These are phyloP conservation scores for Jacana jacana DNA, from an alignment of 2,113 vertebrate species.

Conservation along the genomic window DNA sequence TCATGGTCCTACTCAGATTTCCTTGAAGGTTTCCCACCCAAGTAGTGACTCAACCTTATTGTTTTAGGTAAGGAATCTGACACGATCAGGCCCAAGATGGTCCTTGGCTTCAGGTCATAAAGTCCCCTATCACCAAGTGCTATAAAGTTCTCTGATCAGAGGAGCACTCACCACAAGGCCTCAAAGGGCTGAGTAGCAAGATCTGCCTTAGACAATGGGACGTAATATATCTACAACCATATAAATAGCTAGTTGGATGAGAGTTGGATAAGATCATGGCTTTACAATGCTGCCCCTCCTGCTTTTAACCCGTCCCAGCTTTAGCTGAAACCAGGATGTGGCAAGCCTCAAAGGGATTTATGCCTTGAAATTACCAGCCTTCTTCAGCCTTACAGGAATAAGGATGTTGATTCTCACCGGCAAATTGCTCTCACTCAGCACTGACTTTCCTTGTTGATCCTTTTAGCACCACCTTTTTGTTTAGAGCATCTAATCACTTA, in stretches of 20 bases:
- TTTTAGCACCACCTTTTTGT: constrained; percentile 31
- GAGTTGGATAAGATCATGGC: constrained; percentile 50
- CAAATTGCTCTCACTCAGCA: constrained; percentile 47
- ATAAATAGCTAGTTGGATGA: constrained; percentile 38
- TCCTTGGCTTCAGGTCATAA: neutral
- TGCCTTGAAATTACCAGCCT: constrained; percentile 17
- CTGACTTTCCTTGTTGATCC: constrained; percentile 34
- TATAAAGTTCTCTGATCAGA: constrained; percentile 52
- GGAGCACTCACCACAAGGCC: neutral
- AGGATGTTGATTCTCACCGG: constrained; percentile 55
- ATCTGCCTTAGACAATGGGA: constrained; percentile 34
- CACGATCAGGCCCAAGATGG: constrained; percentile 12
- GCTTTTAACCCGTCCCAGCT: constrained; percentile 25
- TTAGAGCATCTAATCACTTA: constrained; percentile 43
- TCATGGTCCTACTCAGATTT: neutral
- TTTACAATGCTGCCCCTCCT: constrained; percentile 65
- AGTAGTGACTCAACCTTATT: constrained; percentile 25
- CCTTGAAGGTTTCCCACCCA: constrained; percentile 35
- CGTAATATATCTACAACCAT: constrained; percentile 41
- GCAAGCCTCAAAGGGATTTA: constrained; percentile 59
- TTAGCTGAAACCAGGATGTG: constrained; percentile 47
- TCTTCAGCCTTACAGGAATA: constrained; percentile 45
- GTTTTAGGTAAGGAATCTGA: constrained; percentile 38
- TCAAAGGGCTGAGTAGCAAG: constrained; percentile 22
- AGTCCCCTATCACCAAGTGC: constrained; percentile 40